phyloP scores from a whole-genome alignment of 2,888 invertebrate genomes.

The Calameuta filiformis region DNA sequence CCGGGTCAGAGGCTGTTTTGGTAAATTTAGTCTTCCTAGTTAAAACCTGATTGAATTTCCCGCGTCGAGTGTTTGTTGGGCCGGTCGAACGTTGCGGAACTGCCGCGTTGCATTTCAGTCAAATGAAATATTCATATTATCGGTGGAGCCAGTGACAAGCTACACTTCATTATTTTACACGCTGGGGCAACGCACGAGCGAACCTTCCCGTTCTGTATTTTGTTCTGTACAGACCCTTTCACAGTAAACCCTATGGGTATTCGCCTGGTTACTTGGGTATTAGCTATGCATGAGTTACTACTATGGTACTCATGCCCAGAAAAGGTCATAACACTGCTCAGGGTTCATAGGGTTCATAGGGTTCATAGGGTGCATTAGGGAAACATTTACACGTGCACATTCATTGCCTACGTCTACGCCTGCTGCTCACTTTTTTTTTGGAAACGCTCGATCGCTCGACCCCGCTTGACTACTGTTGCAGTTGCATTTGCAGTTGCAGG shows the following conservation, averaged over 20 bases:
- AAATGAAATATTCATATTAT: slow-evolving; percentile 54
- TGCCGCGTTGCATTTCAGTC: slow-evolving; percentile 35
- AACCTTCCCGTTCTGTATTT: neutral
- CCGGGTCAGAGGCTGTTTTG: slow-evolving; percentile 23
- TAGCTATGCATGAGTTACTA: neutral
- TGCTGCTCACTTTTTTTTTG: slow-evolving; percentile 38
- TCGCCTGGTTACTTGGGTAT: neutral
- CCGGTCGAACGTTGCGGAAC: slow-evolving; percentile 4
- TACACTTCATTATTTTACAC: slow-evolving; percentile 49
- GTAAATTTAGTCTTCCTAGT: slow-evolving; percentile 31
- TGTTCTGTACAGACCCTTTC: neutral
- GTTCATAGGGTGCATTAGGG: slow-evolving; percentile 40
- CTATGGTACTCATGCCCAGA: neutral
- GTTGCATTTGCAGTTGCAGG: slow-evolving; percentile 53
- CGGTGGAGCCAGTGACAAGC: slow-evolving; percentile 35
- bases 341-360: slow-evolving; percentile 32
- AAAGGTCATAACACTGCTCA: neutral
- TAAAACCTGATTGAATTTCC: slow-evolving; percentile 36
- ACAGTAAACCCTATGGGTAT: neutral
- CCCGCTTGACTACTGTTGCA: slow-evolving; percentile 36
- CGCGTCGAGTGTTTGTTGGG: slow-evolving; percentile 23
- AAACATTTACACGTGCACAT: slow-evolving; percentile 49
- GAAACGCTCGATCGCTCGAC: slow-evolving; percentile 35
- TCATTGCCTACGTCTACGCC: slow-evolving; percentile 16
- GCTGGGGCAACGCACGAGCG: slow-evolving; percentile 5